A percentile compares a stretch with the other conserved stretches of the same genome.
Conservation (phyloP, 2,113 vertebrate genomes). For the Rhabdornis inornatus region DNA sequence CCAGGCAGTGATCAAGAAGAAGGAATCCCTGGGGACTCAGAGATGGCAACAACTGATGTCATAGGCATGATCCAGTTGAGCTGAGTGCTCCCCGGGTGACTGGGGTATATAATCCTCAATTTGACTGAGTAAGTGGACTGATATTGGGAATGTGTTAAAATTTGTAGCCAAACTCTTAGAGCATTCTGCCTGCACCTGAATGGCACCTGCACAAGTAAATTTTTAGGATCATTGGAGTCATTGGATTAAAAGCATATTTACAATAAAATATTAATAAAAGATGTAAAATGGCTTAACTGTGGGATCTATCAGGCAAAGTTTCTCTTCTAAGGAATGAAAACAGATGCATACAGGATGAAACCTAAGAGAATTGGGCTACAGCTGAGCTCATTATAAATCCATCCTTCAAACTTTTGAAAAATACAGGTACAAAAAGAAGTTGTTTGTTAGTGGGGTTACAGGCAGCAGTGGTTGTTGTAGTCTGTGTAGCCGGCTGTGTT, state of each 20-base stretch:
- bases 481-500: not conserved
- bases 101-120: not conserved
- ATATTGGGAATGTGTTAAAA: not conserved
- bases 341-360: not conserved
- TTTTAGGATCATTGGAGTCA: not conserved
- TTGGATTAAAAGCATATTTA: not conserved
- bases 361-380: not conserved
- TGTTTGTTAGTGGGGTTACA: not conserved
- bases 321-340: not conserved
- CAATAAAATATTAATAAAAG: not conserved
- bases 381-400: not conserved
- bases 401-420: not conserved
- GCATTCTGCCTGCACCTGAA: not conserved
- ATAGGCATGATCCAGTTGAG: not conserved
- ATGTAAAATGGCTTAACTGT: not conserved
- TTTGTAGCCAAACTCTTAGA: not conserved
- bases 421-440: not conserved
- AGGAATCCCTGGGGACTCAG: not conserved
- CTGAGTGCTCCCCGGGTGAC: not conserved
- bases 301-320: not conserved
- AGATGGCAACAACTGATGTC: not conserved
- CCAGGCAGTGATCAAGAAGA: not conserved
- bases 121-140: not conserved
- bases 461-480: not conserved
- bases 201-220: not conserved